These are phyloP conservation scores for Nomia melanderi DNA, from an alignment of 1,140 invertebrate genomes.

Conservation along the genomic window DNA sequence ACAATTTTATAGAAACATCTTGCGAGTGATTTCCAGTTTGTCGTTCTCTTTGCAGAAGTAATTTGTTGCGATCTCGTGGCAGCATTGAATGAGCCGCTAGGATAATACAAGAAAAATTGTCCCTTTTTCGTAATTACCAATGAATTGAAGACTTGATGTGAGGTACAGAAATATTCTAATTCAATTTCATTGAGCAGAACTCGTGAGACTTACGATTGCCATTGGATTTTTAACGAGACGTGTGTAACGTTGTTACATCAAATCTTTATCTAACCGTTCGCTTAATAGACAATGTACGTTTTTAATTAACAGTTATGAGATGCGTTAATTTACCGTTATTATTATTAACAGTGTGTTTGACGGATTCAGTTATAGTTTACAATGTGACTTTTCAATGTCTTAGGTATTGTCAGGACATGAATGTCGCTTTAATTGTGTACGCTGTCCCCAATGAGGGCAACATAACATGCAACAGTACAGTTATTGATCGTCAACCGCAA, in stretches of 20 bases:
- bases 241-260: neutral
- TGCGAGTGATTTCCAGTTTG: too few relatives aligned
- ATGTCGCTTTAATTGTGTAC: conserved; percentile 58
- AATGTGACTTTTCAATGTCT: conserved; percentile 19
- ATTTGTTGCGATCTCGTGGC: neutral
- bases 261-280: conserved; percentile 25
- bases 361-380: conserved; percentile 16
- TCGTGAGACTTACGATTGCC: too few relatives aligned
- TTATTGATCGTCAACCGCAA: conserved; percentile 20
- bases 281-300: conserved; percentile 30
- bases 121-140: neutral
- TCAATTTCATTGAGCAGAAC: too few relatives aligned
- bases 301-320: conserved; percentile 7
- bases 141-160: conserved; percentile 10
- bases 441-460: conserved; percentile 12
- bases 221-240: neutral
- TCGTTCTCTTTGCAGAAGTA: too few relatives aligned
- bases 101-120: neutral
- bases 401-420: conserved; percentile 44
- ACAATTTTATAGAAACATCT: neutral
- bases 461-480: conserved; percentile 13
- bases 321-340: conserved; percentile 14
- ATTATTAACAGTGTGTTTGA: conserved; percentile 10
- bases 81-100: neutral
- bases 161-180: neutral